Conservation (phyloP, 1,140 invertebrate species). For the Neelides sp. region DNA sequence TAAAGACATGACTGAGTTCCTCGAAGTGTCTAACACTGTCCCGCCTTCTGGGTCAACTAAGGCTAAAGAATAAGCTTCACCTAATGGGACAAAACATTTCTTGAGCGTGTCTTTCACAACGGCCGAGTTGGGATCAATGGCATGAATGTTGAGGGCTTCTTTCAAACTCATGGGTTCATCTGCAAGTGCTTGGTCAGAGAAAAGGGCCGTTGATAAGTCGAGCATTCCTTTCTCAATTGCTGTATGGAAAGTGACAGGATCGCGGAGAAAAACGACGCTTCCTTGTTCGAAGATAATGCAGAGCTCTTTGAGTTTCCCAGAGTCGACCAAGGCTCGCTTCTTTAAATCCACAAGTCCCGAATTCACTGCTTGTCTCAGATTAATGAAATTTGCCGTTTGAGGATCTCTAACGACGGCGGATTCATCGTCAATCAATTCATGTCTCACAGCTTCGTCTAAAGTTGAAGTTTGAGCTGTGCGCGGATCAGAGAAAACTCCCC, state of each 20-base stretch:
- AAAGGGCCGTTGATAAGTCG: slow-evolving; percentile 56
- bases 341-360: slow-evolving; percentile 56
- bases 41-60: slow-evolving; percentile 75
- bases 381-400: slow-evolving; percentile 55
- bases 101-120: slow-evolving; percentile 74
- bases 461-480: slow-evolving; percentile 49
- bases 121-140: slow-evolving; percentile 74
- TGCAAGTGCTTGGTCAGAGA: slow-evolving; percentile 56
- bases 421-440: slow-evolving; percentile 60
- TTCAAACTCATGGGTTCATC: slow-evolving; percentile 50
- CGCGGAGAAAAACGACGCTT: slow-evolving; percentile 51
- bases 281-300: slow-evolving; percentile 61
- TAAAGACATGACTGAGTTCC: slow-evolving; percentile 62
- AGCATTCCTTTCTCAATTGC: slow-evolving; percentile 59
- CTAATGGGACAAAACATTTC: slow-evolving; percentile 64
- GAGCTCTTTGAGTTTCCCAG: slow-evolving; percentile 48
- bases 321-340: slow-evolving; percentile 53
- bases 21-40: slow-evolving; percentile 65
- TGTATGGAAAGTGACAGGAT: slow-evolving; percentile 61
- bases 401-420: slow-evolving; percentile 65
- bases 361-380: slow-evolving; percentile 54
- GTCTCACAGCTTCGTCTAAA: slow-evolving; percentile 62
- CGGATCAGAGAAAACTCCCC: slow-evolving; percentile 39
- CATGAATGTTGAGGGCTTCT: slow-evolving; percentile 65
- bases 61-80: slow-evolving; percentile 71